A percentile compares a stretch with the other conserved stretches of the same genome.
Evolutionary conservation across 2,113 vertebrate genomes (phyloP).

Genomic region (Dryoscopus gambensis): DNA sequence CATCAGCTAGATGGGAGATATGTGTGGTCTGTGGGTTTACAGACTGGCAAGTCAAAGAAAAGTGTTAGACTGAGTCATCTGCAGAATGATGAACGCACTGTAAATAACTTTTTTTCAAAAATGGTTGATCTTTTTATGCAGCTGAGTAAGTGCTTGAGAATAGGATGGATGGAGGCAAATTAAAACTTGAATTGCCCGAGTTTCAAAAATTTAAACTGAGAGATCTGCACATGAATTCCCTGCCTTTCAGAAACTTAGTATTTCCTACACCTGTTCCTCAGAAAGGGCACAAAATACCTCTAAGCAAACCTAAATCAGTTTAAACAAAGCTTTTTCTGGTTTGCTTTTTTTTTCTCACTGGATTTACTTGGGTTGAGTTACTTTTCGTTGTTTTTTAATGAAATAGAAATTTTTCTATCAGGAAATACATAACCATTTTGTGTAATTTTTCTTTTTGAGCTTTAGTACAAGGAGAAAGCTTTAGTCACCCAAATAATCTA

Average conservation of each 20-base stretch:
- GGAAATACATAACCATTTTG: not conserved
- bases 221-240: not conserved
- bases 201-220: not conserved
- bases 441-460: not conserved
- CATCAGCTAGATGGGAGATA: not conserved
- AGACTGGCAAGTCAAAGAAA: not conserved
- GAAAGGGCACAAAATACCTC: not conserved
- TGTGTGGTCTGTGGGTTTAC: conserved; percentile 37
- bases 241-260: not conserved
- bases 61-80: not conserved
- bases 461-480: not conserved
- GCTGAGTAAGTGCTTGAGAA: not conserved
- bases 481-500: not conserved
- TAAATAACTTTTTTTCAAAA: not conserved
- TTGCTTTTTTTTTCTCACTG: not conserved
- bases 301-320: not conserved
- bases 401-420: not conserved
- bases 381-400: not conserved
- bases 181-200: not conserved
- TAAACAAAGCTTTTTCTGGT: not conserved
- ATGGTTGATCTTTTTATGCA: not conserved
- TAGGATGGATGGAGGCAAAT: not conserved
- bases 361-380: not conserved
- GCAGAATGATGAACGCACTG: not conserved
- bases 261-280: not conserved